Base-by-base conservation (phyloP, 2,888 invertebrate genomes). In the Listrodromus nycthemerus region DNA sequence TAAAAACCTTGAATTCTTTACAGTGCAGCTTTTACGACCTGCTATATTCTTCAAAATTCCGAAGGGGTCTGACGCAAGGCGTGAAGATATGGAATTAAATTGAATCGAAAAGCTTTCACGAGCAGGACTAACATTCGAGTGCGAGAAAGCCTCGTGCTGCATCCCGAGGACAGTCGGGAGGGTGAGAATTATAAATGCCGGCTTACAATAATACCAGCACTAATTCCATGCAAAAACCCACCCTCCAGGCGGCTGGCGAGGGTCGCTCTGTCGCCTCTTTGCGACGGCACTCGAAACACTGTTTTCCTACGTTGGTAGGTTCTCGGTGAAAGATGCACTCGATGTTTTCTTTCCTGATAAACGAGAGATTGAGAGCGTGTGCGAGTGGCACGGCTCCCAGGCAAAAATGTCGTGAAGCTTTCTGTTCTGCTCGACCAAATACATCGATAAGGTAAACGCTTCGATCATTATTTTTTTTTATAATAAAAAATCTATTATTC, bases 131-230 rank as follows among this genome's bases (percentile, higher is more conserved):
- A 48, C 21, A 77, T 73, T 67, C 63, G 65, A 82, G 81, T 21
- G 41, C 33, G n/a, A 71, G 74, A 69, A 65, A 77, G 76, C 67
- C 48, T n/a, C 73, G 74, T 41, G 55, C 27, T 73, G 48, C 55
- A 70, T 45, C 50, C 52, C 63, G 58, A 70, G 74, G 73, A 76
- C 41, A 80, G 63, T 82, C 58, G 69, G 83, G 41, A 82, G 89
- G 89, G 87, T 87, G 89, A 88, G 89, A 90, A 91, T 91, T 90
- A 91, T 90, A 89, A 89, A 90, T 91, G 90, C 86, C 90, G 87
- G 91, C 92, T 92, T 92, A 91, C 89, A 92, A 92, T 92, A 92
- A 92, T 91, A 92, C 89, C 85, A 86, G 90, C 75, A 84, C 89
- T 91, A 92, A 92, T 92, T 90, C 91, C 87, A 91, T 91, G 91